Percentiles rank a stretch among this genome's conserved stretches.
These are phyloP conservation scores for Camptogramma bilineatum DNA, from an alignment of 2,888 invertebrate genomes.

Conservation along the genomic window DNA sequence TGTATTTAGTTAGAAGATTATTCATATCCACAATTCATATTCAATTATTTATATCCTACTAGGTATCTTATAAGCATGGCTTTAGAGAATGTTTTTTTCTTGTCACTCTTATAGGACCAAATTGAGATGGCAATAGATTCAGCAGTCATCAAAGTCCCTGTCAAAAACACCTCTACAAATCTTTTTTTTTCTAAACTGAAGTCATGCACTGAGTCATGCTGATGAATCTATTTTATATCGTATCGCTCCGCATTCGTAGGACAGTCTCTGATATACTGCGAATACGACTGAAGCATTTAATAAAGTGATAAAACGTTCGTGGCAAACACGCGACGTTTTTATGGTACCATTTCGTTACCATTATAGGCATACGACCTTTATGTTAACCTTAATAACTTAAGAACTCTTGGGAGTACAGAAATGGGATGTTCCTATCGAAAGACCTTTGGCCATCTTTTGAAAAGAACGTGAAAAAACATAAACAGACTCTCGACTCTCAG, in stretches of 20 bases:
- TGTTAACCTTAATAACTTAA: slow-evolving; percentile 60
- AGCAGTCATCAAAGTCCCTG: too few species aligned
- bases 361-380: slow-evolving; percentile 56
- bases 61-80: too few species aligned
- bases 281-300: slow-evolving; percentile 69
- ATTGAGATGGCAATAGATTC: too few species aligned
- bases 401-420: slow-evolving; percentile 53
- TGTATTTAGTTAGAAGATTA: too few species aligned
- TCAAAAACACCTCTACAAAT: too few species aligned
- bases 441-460: slow-evolving; percentile 34
- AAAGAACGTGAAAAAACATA: too few species aligned
- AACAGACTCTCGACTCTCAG: too few species aligned
- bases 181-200: too few species aligned
- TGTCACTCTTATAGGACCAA: too few species aligned
- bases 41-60: too few species aligned
- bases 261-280: slow-evolving; percentile 45
- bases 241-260: slow-evolving; percentile 1
- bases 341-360: slow-evolving; percentile 63
- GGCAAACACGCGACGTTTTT: slow-evolving; percentile 71
- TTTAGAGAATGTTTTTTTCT: too few species aligned
- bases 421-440: slow-evolving; percentile 45
- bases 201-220: neutral
- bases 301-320: slow-evolving; percentile 75
- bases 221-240: neutral
- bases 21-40: too few species aligned